Conservation (phyloP, 2,888 invertebrate species). For the Drosophila mimetica region DNA sequence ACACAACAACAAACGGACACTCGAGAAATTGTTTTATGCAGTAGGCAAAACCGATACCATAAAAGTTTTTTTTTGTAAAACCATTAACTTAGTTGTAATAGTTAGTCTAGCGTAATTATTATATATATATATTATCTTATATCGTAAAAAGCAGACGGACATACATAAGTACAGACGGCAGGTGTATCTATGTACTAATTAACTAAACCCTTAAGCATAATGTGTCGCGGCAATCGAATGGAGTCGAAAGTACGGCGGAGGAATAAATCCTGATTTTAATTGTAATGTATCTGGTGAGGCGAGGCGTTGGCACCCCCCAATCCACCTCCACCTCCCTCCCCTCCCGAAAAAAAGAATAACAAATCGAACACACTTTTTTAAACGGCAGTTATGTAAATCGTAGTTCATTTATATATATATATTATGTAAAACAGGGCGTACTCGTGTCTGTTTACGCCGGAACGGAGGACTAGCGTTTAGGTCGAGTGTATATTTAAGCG, state of each 20-base stretch:
- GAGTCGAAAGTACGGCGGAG: background rate
- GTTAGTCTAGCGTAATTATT: slow-evolving; percentile 68
- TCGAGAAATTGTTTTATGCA: slow-evolving; percentile 26
- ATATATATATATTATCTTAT: slow-evolving; percentile 43
- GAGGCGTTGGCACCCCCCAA: background rate
- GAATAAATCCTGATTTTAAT: slow-evolving; percentile 2
- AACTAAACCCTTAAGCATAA: slow-evolving; percentile 2
- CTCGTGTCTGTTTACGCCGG: slow-evolving; percentile 4
- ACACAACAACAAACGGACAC: slow-evolving; percentile 23
- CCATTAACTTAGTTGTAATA: slow-evolving; percentile 58
- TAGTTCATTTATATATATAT: slow-evolving; percentile 10
- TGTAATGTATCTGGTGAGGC: background rate
- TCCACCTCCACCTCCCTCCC: background rate
- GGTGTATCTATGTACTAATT: slow-evolving; percentile 14
- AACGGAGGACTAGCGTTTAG: slow-evolving; percentile 16
- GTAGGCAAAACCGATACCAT: slow-evolving; percentile 10
- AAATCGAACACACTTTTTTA: slow-evolving; percentile 9
- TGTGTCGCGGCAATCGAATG: background rate
- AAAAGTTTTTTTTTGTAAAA: slow-evolving; percentile 38
- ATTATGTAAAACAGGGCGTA: slow-evolving; percentile 10
- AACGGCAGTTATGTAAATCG: slow-evolving; percentile 34
- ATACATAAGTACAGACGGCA: slow-evolving; percentile 14
- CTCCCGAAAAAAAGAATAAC: background rate
- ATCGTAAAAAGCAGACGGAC: slow-evolving; percentile 18
- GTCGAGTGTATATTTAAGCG: slow-evolving; percentile 36